These are phyloP conservation scores for Cranoglanis bouderius DNA, from an alignment of 2,113 vertebrate species.

Conservation along the genomic window DNA sequence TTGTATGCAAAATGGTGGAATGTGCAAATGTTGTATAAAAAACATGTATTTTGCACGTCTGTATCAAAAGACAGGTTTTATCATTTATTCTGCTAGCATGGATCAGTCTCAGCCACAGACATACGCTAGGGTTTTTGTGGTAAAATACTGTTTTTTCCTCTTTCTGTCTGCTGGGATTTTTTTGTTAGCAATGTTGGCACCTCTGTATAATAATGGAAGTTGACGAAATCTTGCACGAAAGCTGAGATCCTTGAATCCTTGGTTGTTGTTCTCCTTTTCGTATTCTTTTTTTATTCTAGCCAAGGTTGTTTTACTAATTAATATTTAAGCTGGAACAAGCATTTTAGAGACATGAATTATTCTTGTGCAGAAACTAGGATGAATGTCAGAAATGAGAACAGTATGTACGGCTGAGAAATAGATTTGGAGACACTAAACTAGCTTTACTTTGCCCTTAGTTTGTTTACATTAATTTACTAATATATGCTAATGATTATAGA, in stretches of 20 bases:
- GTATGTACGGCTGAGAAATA: not conserved
- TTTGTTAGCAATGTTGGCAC: not conserved
- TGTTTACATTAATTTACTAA: not conserved
- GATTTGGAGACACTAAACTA: not conserved
- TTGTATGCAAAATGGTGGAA: not conserved
- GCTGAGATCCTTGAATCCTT: not conserved
- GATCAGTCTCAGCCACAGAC: not conserved
- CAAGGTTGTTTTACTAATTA: constrained; percentile 6
- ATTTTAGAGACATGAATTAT: not conserved
- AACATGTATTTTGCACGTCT: not conserved
- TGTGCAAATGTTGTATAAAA: not conserved
- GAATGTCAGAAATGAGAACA: not conserved
- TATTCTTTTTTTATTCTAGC: not conserved
- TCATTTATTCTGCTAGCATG: not conserved
- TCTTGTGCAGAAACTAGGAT: not conserved
- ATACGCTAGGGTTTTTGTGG: not conserved
- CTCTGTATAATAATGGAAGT: not conserved
- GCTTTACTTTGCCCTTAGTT: not conserved
- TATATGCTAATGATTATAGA: not conserved
- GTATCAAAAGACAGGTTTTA: not conserved
- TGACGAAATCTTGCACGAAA: not conserved
- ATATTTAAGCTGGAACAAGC: not conserved
- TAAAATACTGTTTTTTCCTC: not conserved
- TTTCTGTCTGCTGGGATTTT: not conserved
- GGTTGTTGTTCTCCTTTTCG: not conserved